Percentiles rank a stretch among this genome's conserved stretches.
Evolutionary conservation across 2,797 vertebrate species (phyloP).

Genomic region (Philypnodon macrostomus): DNA sequence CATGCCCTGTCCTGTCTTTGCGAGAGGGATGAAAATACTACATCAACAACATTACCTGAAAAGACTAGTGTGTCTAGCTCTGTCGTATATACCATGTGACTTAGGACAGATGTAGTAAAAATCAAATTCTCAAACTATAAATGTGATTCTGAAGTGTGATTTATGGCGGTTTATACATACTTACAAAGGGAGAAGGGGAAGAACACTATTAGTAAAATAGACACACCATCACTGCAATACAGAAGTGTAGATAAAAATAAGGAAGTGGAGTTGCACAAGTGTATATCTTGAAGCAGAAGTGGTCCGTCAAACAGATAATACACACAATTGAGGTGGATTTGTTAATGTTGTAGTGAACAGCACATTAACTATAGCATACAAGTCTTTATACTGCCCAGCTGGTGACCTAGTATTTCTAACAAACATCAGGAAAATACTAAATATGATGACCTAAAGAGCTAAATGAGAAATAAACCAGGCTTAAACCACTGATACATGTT

Average conservation of each 20-base stretch:
- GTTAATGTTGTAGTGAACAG: background rate
- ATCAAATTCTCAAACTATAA: too few relatives aligned
- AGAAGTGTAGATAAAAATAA: constrained; percentile 1
- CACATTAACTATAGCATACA: too few relatives aligned
- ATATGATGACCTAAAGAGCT: too few relatives aligned
- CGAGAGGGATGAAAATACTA: background rate
- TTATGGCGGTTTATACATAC: constrained; percentile 12
- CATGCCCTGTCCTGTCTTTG: background rate
- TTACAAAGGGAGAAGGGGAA: constrained; percentile 1
- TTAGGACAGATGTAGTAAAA: too few relatives aligned
- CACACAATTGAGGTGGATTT: background rate
- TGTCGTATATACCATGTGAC: too few relatives aligned
- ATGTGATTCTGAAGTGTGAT: background rate
- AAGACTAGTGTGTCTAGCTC: background rate
- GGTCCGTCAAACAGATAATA: background rate
- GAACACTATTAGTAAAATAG: constrained; percentile 13
- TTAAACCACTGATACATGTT: too few relatives aligned
- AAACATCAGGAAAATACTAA: too few relatives aligned
- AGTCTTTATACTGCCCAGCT: too few relatives aligned
- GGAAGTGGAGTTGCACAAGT: constrained; percentile 13
- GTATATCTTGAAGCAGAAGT: constrained; percentile 7
- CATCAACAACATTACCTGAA: background rate
- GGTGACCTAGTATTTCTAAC: too few relatives aligned
- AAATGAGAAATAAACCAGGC: too few relatives aligned
- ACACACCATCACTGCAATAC: constrained; percentile 18